Evolutionary conservation across 64 coral and sea anemone genomes (phyloP), one percentile per base, ranked within the genome.

Genomic region (Hydrozoanthus tunicans): DNA sequence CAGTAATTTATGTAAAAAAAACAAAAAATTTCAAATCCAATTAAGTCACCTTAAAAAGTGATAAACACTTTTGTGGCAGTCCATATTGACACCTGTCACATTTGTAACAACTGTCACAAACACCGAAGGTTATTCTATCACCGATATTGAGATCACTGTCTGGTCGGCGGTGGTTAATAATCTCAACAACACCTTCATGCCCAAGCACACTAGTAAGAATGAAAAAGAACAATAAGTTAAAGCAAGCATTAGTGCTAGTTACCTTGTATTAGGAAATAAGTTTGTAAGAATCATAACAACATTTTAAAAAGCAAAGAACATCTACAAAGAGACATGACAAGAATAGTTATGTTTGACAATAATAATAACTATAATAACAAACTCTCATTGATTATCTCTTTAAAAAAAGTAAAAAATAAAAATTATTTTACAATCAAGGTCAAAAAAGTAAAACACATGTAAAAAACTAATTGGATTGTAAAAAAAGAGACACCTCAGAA

Each of bases 181-280:
- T 80, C 78, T 95, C 70, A 14, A 98, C 83, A 54, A 98, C 70
- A 75, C 96, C 94, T 76, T 98, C 96, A 79, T 98, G 96, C 64
- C 96, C 96, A 62, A 98, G 89, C 74, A 98, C 89, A 89, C 93
- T 98, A 65, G 14, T 11, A 76, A 76, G 25, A 76, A 73, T 20
- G 12, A 52, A 76, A 76, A 8, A 76, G 14, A 51, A 51, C 7
- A 32, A 4, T 3, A 12, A 12, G 51, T 52, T 71, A 17, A 27
- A 76, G 27, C 4, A 52, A 51, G 11, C 10, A 76, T 26, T 12
- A 52, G 15, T 20, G 15, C 6, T 12, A 69, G 15, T 6, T 20
- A 69, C 32, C 32, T 43, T 43, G 32, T 43, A 43, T 43, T 43
- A 43, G 32, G 2, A 43, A 43, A 43, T 43, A 43, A 43, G 2